Evolutionary conservation across 1,140 invertebrate genomes (phyloP), one percentile per base, ranked within the genome.

Genomic region (Spodoptera litura): DNA sequence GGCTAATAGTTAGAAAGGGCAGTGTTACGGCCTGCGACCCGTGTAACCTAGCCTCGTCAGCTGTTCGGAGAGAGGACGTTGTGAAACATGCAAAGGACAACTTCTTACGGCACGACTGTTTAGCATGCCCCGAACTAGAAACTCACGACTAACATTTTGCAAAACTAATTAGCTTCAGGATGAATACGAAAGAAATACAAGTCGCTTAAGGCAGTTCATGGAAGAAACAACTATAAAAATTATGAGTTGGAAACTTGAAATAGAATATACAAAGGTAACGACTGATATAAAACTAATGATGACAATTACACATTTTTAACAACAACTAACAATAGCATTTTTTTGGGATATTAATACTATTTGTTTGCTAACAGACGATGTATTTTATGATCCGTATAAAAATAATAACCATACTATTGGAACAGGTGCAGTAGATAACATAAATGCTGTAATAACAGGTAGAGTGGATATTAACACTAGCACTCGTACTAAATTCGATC

Each of bases 11-110:
- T 83, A 83, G 81, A 80, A 80, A 83, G 81, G 79, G 78, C 74
- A 56, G 58, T 64, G 56, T 78, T 78, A 64, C 71, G 61, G 78
- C 71, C 66, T 74, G 66, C 77, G 82, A 83, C 82, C 79, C 76
- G 72, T 44, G 72, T 59, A 66, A 71, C 51, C 79, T 25, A 79
- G 55, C 51, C 79, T 31, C 76, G 62, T 58, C 79, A 83, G 82
- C 76, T 83, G 79, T 77, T 81, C 82, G 52, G 56, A 64, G 72
- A 80, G 71, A 80, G 78, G 81, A 79, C 72, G 78, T 74, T 66
- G 66, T 15, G 73, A 20, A 70, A 78, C 68, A 71, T 38, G 52
- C 52, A 71, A 71, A 71, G 68, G 68, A 71, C 68, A 71, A 55
- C 52, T 38, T 55, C 52, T 55, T 71, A 38, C 52, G 3, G 68